Percentiles rank a stretch among this genome's conserved stretches.
These are phyloP conservation scores for Ceratoteleas bidentatus DNA, from an alignment of 1,140 invertebrate species.

Conservation along the genomic window DNA sequence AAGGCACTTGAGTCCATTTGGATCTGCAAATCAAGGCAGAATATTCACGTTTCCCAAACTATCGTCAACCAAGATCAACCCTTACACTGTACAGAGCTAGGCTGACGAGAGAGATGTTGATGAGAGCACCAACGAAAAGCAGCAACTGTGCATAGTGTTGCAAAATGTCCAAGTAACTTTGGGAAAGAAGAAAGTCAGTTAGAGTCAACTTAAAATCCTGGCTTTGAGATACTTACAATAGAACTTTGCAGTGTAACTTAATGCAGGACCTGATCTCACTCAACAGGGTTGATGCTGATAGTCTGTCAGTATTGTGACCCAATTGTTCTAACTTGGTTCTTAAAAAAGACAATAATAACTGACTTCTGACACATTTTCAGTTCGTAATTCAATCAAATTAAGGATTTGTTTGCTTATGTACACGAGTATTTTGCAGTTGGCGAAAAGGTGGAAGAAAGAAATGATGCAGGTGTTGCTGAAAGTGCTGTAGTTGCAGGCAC, in stretches of 20 bases:
- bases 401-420: not conserved
- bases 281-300: not conserved
- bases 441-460: slow-evolving; percentile 36
- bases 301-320: not conserved
- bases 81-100: slow-evolving; percentile 31
- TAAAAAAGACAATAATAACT: slow-evolving; percentile 3
- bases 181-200: not conserved
- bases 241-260: slow-evolving; percentile 8
- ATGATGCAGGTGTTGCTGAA: slow-evolving; percentile 35
- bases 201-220: not conserved
- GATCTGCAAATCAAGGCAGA: too few relatives aligned
- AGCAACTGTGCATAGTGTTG: slow-evolving; percentile 29
- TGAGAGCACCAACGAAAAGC: slow-evolving; percentile 22
- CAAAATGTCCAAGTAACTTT: slow-evolving; percentile 30
- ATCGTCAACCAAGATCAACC: too few relatives aligned
- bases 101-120: slow-evolving; percentile 29
- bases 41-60: too few relatives aligned
- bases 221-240: not conserved
- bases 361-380: too few relatives aligned
- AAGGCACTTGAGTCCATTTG: too few relatives aligned
- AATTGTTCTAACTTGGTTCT: slow-evolving; percentile 11
- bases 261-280: slow-evolving; percentile 3
- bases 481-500: slow-evolving; percentile 32
- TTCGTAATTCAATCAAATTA: too few relatives aligned
- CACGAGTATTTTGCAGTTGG: slow-evolving; percentile 14